These are phyloP conservation scores for Carpatolechia fugitivella DNA, from an alignment of 2,888 invertebrate species.

Conservation along the genomic window DNA sequence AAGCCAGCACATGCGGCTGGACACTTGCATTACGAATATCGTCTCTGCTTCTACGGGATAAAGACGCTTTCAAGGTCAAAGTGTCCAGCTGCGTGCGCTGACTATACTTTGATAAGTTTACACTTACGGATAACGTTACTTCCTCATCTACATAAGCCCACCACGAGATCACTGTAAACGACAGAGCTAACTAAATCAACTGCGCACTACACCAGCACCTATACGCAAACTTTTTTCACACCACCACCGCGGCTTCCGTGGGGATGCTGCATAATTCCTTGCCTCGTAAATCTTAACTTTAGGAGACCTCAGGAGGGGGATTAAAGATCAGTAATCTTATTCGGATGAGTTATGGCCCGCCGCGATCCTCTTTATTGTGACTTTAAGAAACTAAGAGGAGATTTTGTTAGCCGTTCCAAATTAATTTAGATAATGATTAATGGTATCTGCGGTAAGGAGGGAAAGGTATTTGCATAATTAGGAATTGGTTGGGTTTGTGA, in stretches of 20 bases:
- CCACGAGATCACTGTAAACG: no score
- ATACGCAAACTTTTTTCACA: slow-evolving; percentile 4
- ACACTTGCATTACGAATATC: no score
- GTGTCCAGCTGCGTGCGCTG: no score
- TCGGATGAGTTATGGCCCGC: slow-evolving; percentile 84
- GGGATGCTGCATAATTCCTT: slow-evolving; percentile 82
- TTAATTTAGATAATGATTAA: slow-evolving; percentile 80
- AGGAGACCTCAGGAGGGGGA: slow-evolving; percentile 83
- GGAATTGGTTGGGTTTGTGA: slow-evolving; percentile 30
- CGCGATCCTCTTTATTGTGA: slow-evolving; percentile 77
- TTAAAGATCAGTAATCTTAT: slow-evolving; percentile 88
- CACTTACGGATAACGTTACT: no score
- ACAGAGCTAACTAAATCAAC: no score
- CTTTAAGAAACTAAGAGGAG: slow-evolving; percentile 78
- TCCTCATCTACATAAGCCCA: no score
- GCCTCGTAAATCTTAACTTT: slow-evolving; percentile 86
- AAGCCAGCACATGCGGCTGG: no score
- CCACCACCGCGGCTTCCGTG: slow-evolving; percentile 36
- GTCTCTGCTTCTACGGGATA: no score
- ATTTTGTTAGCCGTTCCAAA: slow-evolving; percentile 77
- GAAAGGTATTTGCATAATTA: slow-evolving; percentile 70
- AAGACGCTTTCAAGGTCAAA: no score
- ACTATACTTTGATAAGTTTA: no score
- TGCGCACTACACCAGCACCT: background rate
- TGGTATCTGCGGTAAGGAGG: slow-evolving; percentile 63